Base-by-base conservation (phyloP, 2,113 vertebrate genomes). In the Lipotes vexillifer region DNA sequence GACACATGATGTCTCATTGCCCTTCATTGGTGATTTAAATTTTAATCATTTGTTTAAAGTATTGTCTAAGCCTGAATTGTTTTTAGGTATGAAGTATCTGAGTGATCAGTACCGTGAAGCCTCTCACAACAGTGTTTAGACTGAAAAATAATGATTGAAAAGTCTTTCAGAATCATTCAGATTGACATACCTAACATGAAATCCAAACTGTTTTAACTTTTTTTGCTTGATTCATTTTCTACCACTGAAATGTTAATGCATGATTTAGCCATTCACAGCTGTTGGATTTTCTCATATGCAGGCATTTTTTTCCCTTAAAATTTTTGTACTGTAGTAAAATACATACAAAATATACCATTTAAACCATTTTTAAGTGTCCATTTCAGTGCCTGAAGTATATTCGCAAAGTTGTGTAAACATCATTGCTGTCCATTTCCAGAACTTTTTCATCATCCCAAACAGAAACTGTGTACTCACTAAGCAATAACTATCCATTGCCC, bases 11-110 rank as follows among this genome's bases (percentile, higher is more conserved):
- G 25, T 86, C 90, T 90, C 33, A 12, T 41, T 65, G 46, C 18
- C 8, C 41, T 46, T 92, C 41, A n/a, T 18, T 63, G 68, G 49
- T 80, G 57, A 86, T 95, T 87, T 75, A 55, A 72, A 77, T 74
- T 94, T 95, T 94, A 89, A 69, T 91, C 14, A 81, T 88, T 97
- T 88, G 49, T 27, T 84, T 55, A 59, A 93, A 92, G 61, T 72
- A 89, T 85, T 82, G 20, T 61, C 27, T 89, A 59, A 66, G 27
- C 71, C 44, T 71, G 9, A 93, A 92, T 33, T 94, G 31, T 88
- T 94, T 97, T 90, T 95, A 92, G n/a, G 38, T 92, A 78, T 33
- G 80, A 92, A 57, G 41, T 94, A 80, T 71, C 57, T 83, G 49
- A 90, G 57, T 38, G 36, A 80, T 90, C 27, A 89, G 6, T 80